phyloP scores from a whole-genome alignment of 2,113 vertebrate species.

The Tapirus terrestris region DNA sequence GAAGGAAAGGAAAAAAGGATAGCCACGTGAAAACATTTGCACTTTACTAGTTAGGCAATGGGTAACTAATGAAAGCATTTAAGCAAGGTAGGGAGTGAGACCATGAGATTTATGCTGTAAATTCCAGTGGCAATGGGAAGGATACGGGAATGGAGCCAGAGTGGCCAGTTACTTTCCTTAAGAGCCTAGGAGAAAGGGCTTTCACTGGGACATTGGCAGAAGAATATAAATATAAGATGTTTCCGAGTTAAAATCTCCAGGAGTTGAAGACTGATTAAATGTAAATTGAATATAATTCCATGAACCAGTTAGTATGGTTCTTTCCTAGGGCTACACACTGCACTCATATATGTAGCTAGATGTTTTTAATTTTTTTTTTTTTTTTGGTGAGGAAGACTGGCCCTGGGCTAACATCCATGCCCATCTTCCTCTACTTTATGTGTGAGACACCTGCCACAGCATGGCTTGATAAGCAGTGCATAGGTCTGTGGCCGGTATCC shows the following conservation, averaged over 20 bases:
- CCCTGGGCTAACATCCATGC: too few relatives aligned
- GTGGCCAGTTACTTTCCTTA: not conserved
- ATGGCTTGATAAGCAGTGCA: too few relatives aligned
- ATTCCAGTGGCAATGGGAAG: not conserved
- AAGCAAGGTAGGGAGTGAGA: not conserved
- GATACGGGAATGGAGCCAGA: not conserved
- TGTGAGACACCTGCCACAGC: too few relatives aligned
- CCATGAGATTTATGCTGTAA: not conserved
- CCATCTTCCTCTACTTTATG: too few relatives aligned
- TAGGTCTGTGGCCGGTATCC: too few relatives aligned
- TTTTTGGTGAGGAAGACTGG: too few relatives aligned
- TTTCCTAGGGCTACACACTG: not conserved
- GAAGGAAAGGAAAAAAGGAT: not conserved
- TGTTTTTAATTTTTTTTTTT: not conserved
- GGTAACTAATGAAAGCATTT: not conserved
- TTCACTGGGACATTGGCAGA: not conserved
- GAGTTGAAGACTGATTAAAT: not conserved
- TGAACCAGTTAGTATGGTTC: not conserved
- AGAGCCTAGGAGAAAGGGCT: not conserved
- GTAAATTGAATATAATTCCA: not conserved
- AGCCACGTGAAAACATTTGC: not conserved
- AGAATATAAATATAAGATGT: not conserved
- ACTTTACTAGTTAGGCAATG: not conserved
- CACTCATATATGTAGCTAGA: not conserved
- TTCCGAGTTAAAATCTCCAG: not conserved